These are phyloP conservation scores for Myiozetetes cayanensis DNA, from an alignment of 2,113 vertebrate genomes.

Conservation along the genomic window DNA sequence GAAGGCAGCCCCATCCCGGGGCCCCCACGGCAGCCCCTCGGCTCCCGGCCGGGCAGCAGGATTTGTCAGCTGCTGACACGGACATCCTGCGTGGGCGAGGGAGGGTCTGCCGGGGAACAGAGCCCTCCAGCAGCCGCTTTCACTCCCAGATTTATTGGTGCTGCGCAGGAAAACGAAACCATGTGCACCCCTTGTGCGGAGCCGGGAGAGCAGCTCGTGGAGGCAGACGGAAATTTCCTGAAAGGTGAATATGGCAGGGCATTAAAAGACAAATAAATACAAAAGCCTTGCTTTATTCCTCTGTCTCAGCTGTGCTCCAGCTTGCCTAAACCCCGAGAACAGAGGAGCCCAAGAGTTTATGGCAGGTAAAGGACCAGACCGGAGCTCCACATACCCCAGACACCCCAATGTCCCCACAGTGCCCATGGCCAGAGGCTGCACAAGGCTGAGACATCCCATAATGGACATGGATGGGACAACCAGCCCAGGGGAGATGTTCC, in stretches of 20 bases:
- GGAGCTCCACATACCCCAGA: neutral
- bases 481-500: neutral
- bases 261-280: conserved; percentile 57
- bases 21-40: neutral
- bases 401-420: rapidly evolving
- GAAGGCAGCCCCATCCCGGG: neutral
- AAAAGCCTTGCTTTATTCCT: neutral
- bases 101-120: neutral
- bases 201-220: neutral
- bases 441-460: neutral
- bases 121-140: conserved; percentile 29
- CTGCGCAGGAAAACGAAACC: conserved; percentile 27
- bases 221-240: conserved; percentile 63
- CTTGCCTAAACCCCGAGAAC: neutral
- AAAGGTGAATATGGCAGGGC: conserved; percentile 48
- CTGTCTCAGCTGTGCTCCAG: neutral
- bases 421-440: neutral
- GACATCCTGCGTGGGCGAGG: conserved; percentile 29
- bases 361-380: neutral
- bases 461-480: neutral
- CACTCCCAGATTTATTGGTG: conserved; percentile 35
- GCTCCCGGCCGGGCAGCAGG: neutral
- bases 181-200: neutral
- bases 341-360: neutral
- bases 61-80: conserved; percentile 47